Base-by-base conservation (phyloP, 2,888 invertebrate species). In the Melanostoma scalare region DNA sequence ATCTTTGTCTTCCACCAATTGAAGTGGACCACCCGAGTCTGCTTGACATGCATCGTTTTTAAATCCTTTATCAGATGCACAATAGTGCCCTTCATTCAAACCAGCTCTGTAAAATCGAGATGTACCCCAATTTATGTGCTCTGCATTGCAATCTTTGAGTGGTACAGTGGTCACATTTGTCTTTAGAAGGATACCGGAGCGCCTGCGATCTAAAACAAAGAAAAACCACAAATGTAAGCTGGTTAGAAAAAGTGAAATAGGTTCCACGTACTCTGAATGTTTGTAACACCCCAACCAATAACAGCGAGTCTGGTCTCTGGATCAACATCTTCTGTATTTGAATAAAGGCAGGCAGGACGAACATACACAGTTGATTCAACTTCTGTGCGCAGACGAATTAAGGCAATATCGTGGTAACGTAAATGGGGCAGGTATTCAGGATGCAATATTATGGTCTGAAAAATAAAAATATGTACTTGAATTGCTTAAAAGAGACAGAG, bases 371-470 rank as follows among this genome's bases (percentile, higher is more conserved):
- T 73, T 46, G 61, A 86, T 10, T 9, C 44, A 0, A 87, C 87
- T 2, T 87, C 86, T 4, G 52, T 31, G 6, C 55, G 80, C 60
- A 90, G 76, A 74, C 88, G 87, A 55, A 90, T 60, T 8, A 90
- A 31, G n/a, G 89, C 90, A 50, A 90, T 87, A 46, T 90, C 90
- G 44, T 90, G 81, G 61, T 90, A 90, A 20, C 86, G 88, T 55
- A 79, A 67, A 9, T 63, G 76, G 6, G 76, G 85, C 3, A 72
- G 35, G 74, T 89, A 90, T 0, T 88, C 85, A 4, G 87, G 86
- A 77, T 90, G 90, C n/a, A 90, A 85, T 4, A 31, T 69, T 0
- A 87, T 80, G 33, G 86, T 8, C 90, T 90, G 65, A 9, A 77
- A 46, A 31, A 10, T 20, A 20, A 20, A 20, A 20, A 20, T 20